Evolutionary conservation across 2,888 invertebrate species (phyloP).

Genomic region (Aricia artaxerxes): DNA sequence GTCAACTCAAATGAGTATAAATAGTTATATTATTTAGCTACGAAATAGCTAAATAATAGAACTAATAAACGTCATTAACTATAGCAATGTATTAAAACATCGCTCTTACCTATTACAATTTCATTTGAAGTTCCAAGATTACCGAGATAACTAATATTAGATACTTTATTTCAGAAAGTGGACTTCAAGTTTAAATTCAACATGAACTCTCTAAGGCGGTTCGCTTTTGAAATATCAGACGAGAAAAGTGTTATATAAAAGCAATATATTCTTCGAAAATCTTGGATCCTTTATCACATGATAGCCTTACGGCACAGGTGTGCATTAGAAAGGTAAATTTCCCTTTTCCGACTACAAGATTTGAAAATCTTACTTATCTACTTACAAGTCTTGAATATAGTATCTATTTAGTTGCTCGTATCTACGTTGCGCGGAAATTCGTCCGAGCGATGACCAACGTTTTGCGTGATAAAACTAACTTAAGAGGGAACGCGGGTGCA

Average conservation of each 20-base stretch:
- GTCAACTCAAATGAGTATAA: too few species aligned
- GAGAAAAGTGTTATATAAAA: conserved; percentile 23
- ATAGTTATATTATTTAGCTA: too few species aligned
- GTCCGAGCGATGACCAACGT: not conserved
- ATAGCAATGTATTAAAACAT: too few species aligned
- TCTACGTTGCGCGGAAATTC: not conserved
- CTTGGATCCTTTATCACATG: conserved; percentile 19
- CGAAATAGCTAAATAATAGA: too few species aligned
- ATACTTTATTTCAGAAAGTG: not conserved
- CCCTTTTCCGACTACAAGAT: not conserved
- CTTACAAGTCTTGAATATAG: not conserved
- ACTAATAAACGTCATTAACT: too few species aligned
- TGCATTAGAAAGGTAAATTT: conserved; percentile 17
- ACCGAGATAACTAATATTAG: not conserved
- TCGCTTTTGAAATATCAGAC: conserved; percentile 24
- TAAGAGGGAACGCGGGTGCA: too few species aligned
- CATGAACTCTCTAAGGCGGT: not conserved
- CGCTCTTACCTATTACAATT: too few species aligned
- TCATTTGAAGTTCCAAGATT: too few species aligned
- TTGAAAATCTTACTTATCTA: not conserved
- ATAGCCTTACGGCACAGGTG: conserved; percentile 17
- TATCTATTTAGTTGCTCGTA: not conserved
- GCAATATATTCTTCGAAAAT: conserved; percentile 7
- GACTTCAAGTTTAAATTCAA: not conserved
- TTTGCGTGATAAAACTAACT: too few species aligned